A percentile compares a stretch with the other conserved stretches of the same genome.
Conservation (phyloP, 2,797 vertebrate species). For the Semaprochilodus insignis region DNA sequence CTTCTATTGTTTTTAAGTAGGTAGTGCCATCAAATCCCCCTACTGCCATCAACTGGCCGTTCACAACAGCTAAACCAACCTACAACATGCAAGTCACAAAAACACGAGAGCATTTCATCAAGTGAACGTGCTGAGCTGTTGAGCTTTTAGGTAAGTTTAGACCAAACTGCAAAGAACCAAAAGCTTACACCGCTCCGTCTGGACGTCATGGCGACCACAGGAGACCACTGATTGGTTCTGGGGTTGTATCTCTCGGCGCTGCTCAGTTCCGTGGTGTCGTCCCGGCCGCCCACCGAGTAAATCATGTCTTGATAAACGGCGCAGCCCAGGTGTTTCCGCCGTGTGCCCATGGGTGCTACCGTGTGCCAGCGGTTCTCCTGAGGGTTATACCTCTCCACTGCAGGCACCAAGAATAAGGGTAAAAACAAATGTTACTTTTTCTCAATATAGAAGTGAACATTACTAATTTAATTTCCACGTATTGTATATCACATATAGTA, state of each 20-base stretch:
- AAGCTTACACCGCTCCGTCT: conserved; percentile 92
- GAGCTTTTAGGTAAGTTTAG: not conserved
- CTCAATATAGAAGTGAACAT: too few species aligned
- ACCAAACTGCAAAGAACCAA: not conserved
- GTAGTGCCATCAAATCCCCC: conserved; percentile 98
- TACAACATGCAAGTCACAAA: conserved; percentile 60
- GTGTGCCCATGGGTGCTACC: conserved; percentile 96
- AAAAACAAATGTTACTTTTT: not conserved
- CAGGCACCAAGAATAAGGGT: not conserved
- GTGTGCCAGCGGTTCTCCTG: conserved; percentile 99
- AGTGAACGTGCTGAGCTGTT: not conserved
- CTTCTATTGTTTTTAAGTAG: conserved; percentile 98
- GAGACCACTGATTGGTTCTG: conserved; percentile 98
- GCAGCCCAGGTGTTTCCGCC: conserved; percentile 96
- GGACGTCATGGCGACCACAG: conserved; percentile 98
- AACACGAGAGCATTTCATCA: not conserved
- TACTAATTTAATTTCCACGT: too few species aligned
- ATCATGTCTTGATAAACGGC: conserved; percentile 99
- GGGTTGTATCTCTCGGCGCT: conserved; percentile 98
- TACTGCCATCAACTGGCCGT: conserved; percentile 98
- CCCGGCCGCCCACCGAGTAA: conserved; percentile 96
- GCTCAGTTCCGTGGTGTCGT: conserved; percentile 97
- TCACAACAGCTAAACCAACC: conserved; percentile 97
- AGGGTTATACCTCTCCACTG: conserved; percentile 94
- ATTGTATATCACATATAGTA: too few species aligned